Conservation (phyloP, 1,140 invertebrate genomes). For the Psix sp. region DNA sequence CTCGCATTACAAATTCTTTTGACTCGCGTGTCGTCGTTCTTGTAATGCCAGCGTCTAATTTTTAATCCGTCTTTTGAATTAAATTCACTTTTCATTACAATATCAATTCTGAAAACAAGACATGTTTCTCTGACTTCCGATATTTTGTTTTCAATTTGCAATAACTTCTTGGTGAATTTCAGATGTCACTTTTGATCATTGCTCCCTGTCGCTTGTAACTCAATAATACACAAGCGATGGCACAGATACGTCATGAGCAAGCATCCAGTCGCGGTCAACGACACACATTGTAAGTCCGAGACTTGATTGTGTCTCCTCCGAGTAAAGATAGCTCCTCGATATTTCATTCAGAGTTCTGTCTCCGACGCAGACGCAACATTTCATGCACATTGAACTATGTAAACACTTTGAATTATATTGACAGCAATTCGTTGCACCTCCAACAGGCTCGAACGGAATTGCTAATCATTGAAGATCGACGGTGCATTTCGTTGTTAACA, state of each 20-base stretch:
- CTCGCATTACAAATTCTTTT: conserved; percentile 5
- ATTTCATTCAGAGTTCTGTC: conserved; percentile 27
- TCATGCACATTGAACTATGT: neutral
- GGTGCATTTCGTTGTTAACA: too few relatives aligned
- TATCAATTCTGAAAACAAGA: too few relatives aligned
- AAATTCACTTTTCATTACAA: too few relatives aligned
- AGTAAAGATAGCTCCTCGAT: conserved; percentile 9
- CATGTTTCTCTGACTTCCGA: too few relatives aligned
- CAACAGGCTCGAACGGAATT: too few relatives aligned
- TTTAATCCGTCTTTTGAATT: neutral
- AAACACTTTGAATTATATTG: too few relatives aligned
- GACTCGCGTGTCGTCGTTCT: neutral
- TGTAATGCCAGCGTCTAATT: neutral
- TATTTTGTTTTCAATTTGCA: neutral
- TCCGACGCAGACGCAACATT: conserved; percentile 8
- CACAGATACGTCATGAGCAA: conserved; percentile 33
- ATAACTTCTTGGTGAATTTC: conserved; percentile 17
- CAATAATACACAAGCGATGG: conserved; percentile 29
- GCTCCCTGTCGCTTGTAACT: conserved; percentile 37
- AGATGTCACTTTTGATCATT: conserved; percentile 24
- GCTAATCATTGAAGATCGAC: too few relatives aligned
- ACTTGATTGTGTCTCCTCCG: conserved; percentile 6
- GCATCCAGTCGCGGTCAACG: conserved; percentile 44
- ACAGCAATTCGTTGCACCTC: too few relatives aligned
- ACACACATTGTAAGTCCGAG: conserved; percentile 24